Conservation (phyloP, 2,113 vertebrate genomes). For the Turdus rufiventris region DNA sequence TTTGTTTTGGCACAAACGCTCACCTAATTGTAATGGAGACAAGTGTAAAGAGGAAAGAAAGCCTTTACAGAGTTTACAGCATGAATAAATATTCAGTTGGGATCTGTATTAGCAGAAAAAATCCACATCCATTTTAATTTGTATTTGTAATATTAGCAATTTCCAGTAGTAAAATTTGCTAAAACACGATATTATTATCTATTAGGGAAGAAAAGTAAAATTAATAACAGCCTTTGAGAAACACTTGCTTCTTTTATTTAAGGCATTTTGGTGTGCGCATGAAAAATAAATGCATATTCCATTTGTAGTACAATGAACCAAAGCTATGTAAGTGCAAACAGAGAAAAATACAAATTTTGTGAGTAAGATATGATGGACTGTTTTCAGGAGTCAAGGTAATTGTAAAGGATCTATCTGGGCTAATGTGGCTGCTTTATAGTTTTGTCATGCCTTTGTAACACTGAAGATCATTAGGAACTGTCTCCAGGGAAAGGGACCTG, state of each 20-base stretch:
- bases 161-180: background rate
- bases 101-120: background rate
- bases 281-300: background rate
- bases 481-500: slow-evolving; percentile 52
- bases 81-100: slow-evolving; percentile 7
- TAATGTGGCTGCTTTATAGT: slow-evolving; percentile 44
- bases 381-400: slow-evolving; percentile 37
- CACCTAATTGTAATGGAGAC: slow-evolving; percentile 6
- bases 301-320: background rate
- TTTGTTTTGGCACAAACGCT: slow-evolving; percentile 54
- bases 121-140: background rate
- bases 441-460: slow-evolving; percentile 57
- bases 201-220: background rate
- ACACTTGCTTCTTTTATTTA: background rate
- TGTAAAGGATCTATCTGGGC: slow-evolving; percentile 26
- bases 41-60: background rate
- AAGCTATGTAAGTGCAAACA: background rate
- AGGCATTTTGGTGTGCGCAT: background rate
- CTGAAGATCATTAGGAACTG: slow-evolving; percentile 42
- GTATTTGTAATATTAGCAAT: background rate
- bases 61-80: background rate
- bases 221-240: background rate
- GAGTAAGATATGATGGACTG: background rate
- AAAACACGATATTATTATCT: background rate
- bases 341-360: slow-evolving; percentile 11